A percentile compares a stretch with the other conserved stretches of the same genome.
These are phyloP conservation scores for Gila orcuttii DNA, from an alignment of 2,113 vertebrate species.

Conservation along the genomic window DNA sequence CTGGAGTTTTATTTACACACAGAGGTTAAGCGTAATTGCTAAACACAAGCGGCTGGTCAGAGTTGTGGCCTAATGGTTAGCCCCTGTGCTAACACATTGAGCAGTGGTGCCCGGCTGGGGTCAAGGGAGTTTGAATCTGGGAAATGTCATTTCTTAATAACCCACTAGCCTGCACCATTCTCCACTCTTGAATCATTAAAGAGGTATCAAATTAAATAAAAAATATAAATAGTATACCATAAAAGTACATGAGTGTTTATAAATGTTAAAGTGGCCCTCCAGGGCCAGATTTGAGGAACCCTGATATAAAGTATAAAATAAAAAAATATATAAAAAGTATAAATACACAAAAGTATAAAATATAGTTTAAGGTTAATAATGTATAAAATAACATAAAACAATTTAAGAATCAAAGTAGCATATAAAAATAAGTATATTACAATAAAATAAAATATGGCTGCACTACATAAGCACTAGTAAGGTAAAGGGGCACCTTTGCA, in stretches of 20 bases:
- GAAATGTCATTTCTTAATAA: constrained; percentile 13
- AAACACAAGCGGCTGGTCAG: constrained; percentile 41
- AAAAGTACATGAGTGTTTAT: not conserved
- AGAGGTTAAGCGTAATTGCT: constrained; percentile 54
- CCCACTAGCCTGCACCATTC: not conserved
- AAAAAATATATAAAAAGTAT: not conserved
- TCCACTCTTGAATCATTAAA: not conserved
- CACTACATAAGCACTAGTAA: not conserved
- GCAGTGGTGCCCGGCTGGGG: not conserved
- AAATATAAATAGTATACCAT: not conserved
- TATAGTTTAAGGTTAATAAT: not conserved
- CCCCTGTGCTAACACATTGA: not conserved
- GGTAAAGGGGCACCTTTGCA: not conserved
- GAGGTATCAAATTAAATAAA: not conserved
- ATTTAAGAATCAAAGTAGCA: not conserved
- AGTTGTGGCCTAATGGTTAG: constrained; percentile 26
- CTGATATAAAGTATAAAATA: not conserved
- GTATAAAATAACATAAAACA: not conserved
- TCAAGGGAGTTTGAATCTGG: not conserved
- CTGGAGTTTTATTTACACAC: constrained; percentile 59
- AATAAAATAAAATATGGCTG: not conserved
- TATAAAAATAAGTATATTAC: no score
- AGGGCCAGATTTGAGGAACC: no score
- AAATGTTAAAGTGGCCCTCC: no score
- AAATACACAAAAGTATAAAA: not conserved